phyloP scores from a whole-genome alignment of 2,113 vertebrate genomes.

The Mandrillus leucophaeus region DNA sequence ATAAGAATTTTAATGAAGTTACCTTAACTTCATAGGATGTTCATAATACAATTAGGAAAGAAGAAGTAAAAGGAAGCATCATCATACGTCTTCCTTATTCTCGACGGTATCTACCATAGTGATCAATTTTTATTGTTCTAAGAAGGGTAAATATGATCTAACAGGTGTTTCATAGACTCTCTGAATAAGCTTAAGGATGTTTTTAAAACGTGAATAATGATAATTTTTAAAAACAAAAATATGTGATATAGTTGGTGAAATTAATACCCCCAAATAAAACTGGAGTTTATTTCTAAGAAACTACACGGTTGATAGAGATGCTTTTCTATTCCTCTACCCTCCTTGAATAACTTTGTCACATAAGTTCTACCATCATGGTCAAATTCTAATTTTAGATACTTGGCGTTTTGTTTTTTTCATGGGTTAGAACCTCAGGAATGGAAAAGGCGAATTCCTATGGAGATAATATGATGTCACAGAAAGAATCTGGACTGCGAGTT shows the following conservation, averaged over 20 bases:
- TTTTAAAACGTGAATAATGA: background rate
- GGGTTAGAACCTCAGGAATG: background rate
- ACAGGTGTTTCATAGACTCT: background rate
- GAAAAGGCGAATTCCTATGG: background rate
- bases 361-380: background rate
- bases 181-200: background rate
- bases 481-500: background rate
- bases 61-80: background rate
- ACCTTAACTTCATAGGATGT: background rate
- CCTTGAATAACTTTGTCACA: background rate
- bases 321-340: background rate
- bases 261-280: background rate
- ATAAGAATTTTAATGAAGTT: background rate
- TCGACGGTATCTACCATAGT: background rate
- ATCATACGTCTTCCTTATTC: background rate
- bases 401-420: background rate
- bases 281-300: background rate
- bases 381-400: background rate
- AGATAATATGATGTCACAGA: background rate
- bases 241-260: background rate
- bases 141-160: background rate
- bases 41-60: background rate
- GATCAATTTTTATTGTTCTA: background rate
- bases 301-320: background rate
- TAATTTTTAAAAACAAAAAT: background rate